Evolutionary conservation across 2,888 invertebrate species (phyloP), one percentile per base, ranked within the genome.

Genomic region (Eupithecia vulgata): DNA sequence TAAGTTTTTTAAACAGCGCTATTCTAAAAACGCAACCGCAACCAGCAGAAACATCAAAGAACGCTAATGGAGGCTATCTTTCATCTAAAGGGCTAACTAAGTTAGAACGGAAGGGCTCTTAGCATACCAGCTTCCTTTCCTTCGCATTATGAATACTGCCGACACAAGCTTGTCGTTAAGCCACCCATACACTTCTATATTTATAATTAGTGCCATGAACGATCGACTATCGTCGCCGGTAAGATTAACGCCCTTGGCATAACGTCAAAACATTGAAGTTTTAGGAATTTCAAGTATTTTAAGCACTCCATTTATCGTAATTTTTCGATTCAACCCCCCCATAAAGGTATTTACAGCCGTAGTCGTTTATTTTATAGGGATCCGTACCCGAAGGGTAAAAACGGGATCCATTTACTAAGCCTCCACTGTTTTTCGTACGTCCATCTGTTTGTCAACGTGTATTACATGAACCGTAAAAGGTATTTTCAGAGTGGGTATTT

Each of bases 1-100:
- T 1, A 30, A 30, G 59, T 59, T 30, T 59, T n/a, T 59, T 17
- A 59, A 15, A 30, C 25, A 30, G 13, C 5, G 0, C 15, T 34
- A 25, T 25, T 57, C 57, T 30, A 59, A 30, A 34, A 30, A 4
- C 30, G 25, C 15, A 3, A 30, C 59, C 7, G 61, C 61, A 61
- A 61, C 34, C 17, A 61, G 61, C 34, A 61, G 25, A 66, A 64
- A 25, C 42, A 34, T 72, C 68, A 68, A 71, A 71, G 62, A 40
- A n/a, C 30, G 30, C 25, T 40, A 65, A 57, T 70, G 48, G 62
- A 70, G 48, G 72, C 72, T 57, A 72, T 64, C 72, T 68, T 67
- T 72, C 67, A 67, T 71, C 71, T 48, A 62, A 71, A 68, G 64
- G 37, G 67, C 72, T 68, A 67, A 67, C 62, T 45, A 40, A n/a